Conservation (phyloP, 2,113 vertebrate genomes). For the Aptenodytes patagonicus region DNA sequence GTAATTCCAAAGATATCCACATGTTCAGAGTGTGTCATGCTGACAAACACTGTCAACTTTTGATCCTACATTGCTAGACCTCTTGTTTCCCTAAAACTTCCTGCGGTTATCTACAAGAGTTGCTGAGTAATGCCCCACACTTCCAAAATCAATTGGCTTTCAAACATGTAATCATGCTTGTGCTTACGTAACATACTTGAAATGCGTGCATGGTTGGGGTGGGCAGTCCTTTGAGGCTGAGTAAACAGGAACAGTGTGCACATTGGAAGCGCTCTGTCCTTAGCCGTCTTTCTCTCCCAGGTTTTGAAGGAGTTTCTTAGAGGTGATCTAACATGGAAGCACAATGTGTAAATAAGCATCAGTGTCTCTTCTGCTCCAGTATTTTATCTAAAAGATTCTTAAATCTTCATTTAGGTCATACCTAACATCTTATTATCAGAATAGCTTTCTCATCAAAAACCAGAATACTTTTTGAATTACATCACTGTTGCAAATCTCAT, state of each 20-base stretch:
- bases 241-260: neutral
- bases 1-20: constrained; percentile 12
- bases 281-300: neutral
- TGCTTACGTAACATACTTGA: neutral
- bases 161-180: neutral
- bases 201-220: neutral
- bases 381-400: neutral
- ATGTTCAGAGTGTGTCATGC: neutral
- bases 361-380: neutral
- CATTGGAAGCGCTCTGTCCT: neutral
- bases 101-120: neutral
- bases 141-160: neutral
- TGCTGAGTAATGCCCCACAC: neutral
- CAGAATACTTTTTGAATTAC: neutral
- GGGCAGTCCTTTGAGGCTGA: neutral
- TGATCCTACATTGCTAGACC: fast-evolving
- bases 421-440: neutral
- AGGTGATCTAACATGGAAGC: neutral
- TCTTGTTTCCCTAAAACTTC: neutral
- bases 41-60: neutral
- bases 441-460: neutral
- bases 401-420: neutral
- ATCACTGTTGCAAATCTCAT: neutral
- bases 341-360: neutral
- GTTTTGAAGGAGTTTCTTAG: neutral